These are phyloP conservation scores for Lacerta agilis DNA, from an alignment of 2,797 vertebrate species.

Conservation along the genomic window DNA sequence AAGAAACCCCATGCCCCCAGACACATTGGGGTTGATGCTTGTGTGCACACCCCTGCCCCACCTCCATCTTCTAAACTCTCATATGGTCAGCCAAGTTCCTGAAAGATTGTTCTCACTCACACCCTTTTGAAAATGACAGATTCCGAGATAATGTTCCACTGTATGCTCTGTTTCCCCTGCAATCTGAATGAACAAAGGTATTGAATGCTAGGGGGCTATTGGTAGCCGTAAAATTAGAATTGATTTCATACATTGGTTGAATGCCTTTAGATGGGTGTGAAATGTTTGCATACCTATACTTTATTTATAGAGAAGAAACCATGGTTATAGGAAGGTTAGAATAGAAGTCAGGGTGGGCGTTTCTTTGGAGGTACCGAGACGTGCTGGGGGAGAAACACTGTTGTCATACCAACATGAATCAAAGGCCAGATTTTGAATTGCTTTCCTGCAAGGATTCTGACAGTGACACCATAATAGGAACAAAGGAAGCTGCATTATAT, in stretches of 20 bases:
- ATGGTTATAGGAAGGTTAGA: background rate
- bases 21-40: no score
- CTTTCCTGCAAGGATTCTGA: background rate
- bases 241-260: background rate
- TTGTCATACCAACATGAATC: constrained; percentile 39
- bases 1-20: no score
- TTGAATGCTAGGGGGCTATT: no score
- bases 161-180: background rate
- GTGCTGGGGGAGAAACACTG: constrained; percentile 4
- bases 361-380: constrained; percentile 5
- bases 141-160: background rate
- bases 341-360: background rate
- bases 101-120: no score
- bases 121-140: background rate
- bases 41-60: no score
- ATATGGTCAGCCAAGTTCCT: no score
- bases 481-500: background rate
- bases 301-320: background rate
- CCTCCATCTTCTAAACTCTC: no score
- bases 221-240: no score
- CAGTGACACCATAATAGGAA: background rate
- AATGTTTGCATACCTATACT: background rate
- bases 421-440: constrained; percentile 15
- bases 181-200: background rate
- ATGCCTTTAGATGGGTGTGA: background rate